Evolutionary conservation across 2,113 vertebrate species (phyloP).

Genomic region (Dipodomys stephensi): DNA sequence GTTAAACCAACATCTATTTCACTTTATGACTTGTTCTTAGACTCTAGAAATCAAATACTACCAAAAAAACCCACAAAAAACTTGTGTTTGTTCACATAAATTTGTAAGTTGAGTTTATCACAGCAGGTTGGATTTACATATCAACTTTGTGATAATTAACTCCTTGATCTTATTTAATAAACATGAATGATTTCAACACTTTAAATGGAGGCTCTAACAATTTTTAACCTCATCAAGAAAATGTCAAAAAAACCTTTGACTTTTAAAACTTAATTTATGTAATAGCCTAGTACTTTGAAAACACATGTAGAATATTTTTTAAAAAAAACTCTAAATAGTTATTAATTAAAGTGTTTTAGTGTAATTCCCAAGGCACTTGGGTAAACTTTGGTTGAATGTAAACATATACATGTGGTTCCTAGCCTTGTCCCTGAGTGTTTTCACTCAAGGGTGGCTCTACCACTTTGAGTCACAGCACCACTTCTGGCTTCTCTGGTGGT

Average conservation of each 20-base stretch:
- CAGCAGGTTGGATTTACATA: not conserved
- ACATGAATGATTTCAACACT: not conserved
- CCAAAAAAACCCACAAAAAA: too few species aligned
- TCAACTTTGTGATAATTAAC: constrained; percentile 33
- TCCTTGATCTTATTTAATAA: constrained; percentile 44
- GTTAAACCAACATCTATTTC: constrained; percentile 10
- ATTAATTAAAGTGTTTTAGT: constrained; percentile 35
- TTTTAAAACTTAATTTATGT: constrained; percentile 14
- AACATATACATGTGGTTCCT: not conserved
- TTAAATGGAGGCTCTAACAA: not conserved
- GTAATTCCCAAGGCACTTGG: not conserved
- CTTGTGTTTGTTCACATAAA: constrained; percentile 22
- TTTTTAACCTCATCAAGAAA: constrained; percentile 40
- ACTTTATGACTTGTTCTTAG: not conserved
- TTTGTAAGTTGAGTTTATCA: not conserved
- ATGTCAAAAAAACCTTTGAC: not conserved
- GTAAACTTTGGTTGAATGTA: constrained; percentile 2
- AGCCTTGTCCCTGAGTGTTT: not conserved
- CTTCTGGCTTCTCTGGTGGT: too few species aligned
- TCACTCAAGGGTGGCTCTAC: too few species aligned
- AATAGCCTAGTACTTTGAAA: constrained; percentile 6
- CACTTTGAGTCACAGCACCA: too few species aligned
- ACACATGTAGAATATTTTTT: not conserved
- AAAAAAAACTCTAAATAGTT: not conserved
- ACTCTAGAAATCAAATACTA: not conserved